Conservation (phyloP, 2,888 invertebrate genomes). For the Philaethria dido region DNA sequence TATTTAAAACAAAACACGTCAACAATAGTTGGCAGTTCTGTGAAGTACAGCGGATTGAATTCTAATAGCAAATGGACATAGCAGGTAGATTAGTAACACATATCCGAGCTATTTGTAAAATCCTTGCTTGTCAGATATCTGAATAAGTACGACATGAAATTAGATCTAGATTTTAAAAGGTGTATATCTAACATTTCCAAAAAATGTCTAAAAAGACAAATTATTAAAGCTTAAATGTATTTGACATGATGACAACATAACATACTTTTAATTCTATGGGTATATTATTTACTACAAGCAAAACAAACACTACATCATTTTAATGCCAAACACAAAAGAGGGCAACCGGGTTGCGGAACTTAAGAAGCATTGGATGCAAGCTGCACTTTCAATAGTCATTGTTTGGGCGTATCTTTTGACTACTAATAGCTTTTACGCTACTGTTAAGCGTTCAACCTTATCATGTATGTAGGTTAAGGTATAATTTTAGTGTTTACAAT, state of each 20-base stretch:
- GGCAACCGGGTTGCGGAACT: conserved; percentile 18
- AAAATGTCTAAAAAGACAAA: too few species aligned
- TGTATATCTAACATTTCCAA: too few species aligned
- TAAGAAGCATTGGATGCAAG: conserved; percentile 48
- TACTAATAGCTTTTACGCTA: conserved; percentile 25
- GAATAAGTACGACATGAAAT: neutral
- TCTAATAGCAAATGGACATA: conserved; percentile 12
- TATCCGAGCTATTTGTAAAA: neutral
- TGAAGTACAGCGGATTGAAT: conserved; percentile 20
- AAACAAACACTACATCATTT: conserved; percentile 9
- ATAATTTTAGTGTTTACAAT: neutral
- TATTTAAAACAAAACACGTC: conserved; percentile 32
- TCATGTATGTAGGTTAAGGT: neutral
- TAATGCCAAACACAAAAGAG: conserved; percentile 15
- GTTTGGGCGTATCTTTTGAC: conserved; percentile 31
- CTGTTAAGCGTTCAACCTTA: conserved; percentile 15
- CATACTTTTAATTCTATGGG: neutral
- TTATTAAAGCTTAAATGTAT: neutral
- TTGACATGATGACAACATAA: neutral
- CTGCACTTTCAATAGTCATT: conserved; percentile 47
- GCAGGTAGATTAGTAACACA: conserved; percentile 1
- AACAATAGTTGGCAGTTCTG: conserved; percentile 28
- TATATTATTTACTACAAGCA: neutral
- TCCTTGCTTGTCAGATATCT: neutral
- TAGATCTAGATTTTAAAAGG: neutral